Evolutionary conservation across 2,113 vertebrate species (phyloP).

Genomic region (Cairina moschata): DNA sequence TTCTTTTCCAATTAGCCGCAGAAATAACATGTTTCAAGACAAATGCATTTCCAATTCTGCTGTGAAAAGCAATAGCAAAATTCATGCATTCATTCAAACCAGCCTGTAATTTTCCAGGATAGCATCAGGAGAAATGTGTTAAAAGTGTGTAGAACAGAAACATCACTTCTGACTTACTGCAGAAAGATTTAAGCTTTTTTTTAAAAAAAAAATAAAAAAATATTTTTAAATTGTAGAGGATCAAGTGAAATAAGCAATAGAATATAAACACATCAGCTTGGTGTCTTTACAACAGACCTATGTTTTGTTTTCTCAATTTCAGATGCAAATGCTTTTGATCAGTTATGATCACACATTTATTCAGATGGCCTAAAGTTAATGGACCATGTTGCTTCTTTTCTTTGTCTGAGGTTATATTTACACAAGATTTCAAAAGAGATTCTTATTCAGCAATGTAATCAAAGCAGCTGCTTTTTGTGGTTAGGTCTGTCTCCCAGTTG

Average conservation of each 20-base stretch:
- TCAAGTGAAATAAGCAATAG: not conserved
- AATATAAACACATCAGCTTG: not conserved
- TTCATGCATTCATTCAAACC: not conserved
- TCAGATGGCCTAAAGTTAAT: not conserved
- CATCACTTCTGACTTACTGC: not conserved
- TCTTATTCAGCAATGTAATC: not conserved
- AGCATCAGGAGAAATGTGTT: not conserved
- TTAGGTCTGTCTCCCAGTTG: not conserved
- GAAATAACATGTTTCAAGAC: conserved; percentile 44
- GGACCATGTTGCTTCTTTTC: not conserved
- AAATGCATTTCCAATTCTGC: conserved; percentile 36
- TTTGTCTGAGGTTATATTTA: not conserved
- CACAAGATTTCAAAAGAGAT: not conserved
- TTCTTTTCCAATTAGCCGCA: conserved; percentile 12
- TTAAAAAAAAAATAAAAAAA: no score
- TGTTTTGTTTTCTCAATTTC: not conserved
- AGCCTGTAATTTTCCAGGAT: not conserved
- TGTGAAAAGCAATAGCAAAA: not conserved
- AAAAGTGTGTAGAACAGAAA: not conserved
- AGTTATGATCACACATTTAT: not conserved
- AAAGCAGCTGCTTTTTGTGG: not conserved
- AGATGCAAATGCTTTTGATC: not conserved
- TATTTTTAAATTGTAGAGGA: not conserved
- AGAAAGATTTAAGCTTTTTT: not conserved
- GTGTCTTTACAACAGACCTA: not conserved